A percentile compares a stretch with the other conserved stretches of the same genome.
phyloP scores from a whole-genome alignment of 2,113 vertebrate genomes.

The Calyptomena viridis region DNA sequence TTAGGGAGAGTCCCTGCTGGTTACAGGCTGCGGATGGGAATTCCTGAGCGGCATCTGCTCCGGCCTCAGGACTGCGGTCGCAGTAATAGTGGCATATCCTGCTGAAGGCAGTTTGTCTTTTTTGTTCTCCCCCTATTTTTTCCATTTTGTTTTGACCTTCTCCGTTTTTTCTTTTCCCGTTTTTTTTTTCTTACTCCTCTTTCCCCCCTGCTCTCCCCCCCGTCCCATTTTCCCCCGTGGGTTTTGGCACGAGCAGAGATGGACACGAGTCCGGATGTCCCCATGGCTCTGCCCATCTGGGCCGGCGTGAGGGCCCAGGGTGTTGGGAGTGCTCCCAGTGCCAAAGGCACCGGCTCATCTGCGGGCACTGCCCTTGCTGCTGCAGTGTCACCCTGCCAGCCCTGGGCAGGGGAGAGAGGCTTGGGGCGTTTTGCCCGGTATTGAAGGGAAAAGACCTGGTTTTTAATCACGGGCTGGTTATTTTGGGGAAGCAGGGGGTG shows the following conservation, averaged over 20 bases:
- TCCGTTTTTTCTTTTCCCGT: background rate
- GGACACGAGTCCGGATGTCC: fast-evolving
- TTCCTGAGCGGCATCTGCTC: background rate
- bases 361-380: background rate
- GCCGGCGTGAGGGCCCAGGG: fast-evolving
- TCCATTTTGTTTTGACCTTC: too few species aligned
- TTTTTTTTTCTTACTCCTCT: background rate
- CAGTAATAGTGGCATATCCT: background rate
- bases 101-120: background rate
- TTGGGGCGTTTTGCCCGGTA: background rate
- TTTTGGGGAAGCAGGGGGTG: background rate
- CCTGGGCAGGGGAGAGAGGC: background rate
- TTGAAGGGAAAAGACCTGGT: background rate
- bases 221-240: fast-evolving
- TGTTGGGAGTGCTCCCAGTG: background rate
- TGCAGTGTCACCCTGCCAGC: fast-evolving
- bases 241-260: background rate
- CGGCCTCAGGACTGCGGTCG: background rate
- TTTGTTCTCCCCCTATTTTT: fast-evolving
- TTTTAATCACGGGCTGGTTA: background rate
- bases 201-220: background rate
- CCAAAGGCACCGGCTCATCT: background rate
- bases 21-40: background rate
- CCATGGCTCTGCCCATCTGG: background rate
- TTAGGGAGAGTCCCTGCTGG: too few species aligned